Evolutionary conservation across 2,888 invertebrate genomes (phyloP), one percentile per base, ranked within the genome.

Genomic region (Strigamia maritima): DNA sequence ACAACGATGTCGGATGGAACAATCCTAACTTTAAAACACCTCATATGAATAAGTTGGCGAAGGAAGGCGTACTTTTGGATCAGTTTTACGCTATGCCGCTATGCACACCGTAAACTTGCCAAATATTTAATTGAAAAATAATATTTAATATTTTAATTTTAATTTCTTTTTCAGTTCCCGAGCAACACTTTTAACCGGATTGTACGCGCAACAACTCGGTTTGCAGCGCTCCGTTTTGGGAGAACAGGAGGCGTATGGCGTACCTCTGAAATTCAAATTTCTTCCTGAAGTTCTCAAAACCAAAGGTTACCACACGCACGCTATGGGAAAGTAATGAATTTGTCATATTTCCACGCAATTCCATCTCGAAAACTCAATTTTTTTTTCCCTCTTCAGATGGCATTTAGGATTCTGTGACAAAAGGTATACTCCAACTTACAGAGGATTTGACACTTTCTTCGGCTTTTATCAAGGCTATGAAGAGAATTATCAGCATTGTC

Each of bases 371-470:
- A 31, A 31, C 31, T 2, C 7, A 7, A 2, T n/a, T n/a, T n/a
- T 49, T n/a, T n/a, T n/a, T n/a, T n/a, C n/a, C 3, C 6, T 76
- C 31, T 76, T 35, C 31, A 76, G 76, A 28, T 76, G 76, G 76
- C 76, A 76, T 76, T 28, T 76, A 19, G 76, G 76, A 28, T 76
- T 28, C 19, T 76, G 76, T 16, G 14, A 22, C 14, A 3, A 3
- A 12, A 4, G 14, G 16, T 76, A 76, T 31, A 76, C 76, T 14
- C 76, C 76, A 14, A 19, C 31, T 8, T 6, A 8, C 2, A 7
- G 76, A 76, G 76, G 76, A 14, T 76, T 76, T 31, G 26, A 76
- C 19, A 76, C 76, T 7, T 35, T 31, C 14, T 76, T 76, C 19
- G 76, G 76, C 16, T 76, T 76, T 28, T 76, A 76, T 31, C 16